Evolutionary conservation across 2,888 invertebrate genomes (phyloP).

Genomic region (Trissolcus japonicus): DNA sequence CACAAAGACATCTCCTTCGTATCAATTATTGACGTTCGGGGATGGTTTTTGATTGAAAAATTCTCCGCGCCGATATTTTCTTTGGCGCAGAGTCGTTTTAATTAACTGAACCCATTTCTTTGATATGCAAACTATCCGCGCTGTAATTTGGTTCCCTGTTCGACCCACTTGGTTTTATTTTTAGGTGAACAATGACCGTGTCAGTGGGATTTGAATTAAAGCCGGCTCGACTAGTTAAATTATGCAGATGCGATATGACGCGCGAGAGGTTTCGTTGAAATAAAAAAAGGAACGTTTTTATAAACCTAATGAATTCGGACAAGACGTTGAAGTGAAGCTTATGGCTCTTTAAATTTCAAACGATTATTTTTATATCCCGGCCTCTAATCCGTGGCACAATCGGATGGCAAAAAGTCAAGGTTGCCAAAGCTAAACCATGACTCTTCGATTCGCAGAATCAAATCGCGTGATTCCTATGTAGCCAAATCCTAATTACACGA

Average conservation of each 20-base stretch:
- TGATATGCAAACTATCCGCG: constrained; percentile 21
- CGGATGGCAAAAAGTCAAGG: constrained; percentile 43
- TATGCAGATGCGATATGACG: constrained; percentile 18
- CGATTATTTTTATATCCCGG: constrained; percentile 44
- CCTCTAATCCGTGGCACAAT: constrained; percentile 35
- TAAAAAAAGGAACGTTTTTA: constrained; percentile 5
- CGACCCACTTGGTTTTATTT: constrained; percentile 6
- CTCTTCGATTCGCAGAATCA: constrained; percentile 45
- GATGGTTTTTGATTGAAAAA: constrained; percentile 22
- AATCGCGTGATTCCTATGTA: constrained; percentile 38
- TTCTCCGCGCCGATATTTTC: constrained; percentile 8
- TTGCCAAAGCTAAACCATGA: constrained; percentile 42
- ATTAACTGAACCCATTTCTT: constrained; percentile 21
- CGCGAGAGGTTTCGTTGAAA: constrained; percentile 1
- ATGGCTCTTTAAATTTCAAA: constrained; percentile 37
- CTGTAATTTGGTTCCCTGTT: constrained; percentile 1
- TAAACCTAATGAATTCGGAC: neutral
- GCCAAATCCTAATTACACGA: constrained; percentile 34
- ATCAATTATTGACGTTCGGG: constrained; percentile 17
- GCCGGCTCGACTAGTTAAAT: constrained; percentile 2
- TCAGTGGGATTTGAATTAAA: neutral
- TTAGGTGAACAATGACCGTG: neutral
- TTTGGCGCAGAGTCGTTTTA: constrained; percentile 10
- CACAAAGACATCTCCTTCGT: constrained; percentile 4
- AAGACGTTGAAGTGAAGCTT: no score